phyloP scores from a whole-genome alignment of 35 echinoderm and acorn worm genomes.

The Ophioderma brevispina region DNA sequence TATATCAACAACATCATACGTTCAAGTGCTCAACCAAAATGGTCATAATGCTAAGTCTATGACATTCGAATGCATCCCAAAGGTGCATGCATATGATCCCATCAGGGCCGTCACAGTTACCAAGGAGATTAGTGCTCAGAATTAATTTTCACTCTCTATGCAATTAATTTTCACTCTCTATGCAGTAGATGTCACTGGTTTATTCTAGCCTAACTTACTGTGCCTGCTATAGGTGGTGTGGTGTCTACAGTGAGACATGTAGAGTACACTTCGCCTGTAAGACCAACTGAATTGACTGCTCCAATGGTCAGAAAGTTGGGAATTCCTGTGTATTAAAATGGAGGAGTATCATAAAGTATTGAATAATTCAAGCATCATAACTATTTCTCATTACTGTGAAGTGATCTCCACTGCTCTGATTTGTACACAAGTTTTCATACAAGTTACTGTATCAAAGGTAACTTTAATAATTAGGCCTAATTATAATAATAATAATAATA shows the following conservation, averaged over 20 bases:
- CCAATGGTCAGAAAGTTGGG: constrained; percentile 21
- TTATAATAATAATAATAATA: background rate
- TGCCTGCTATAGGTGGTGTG: constrained; percentile 23
- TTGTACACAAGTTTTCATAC: no score
- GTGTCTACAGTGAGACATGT: constrained; percentile 40
- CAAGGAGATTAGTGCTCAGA: no score
- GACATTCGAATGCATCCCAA: no score
- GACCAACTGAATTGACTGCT: constrained; percentile 28
- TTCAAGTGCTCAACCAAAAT: no score
- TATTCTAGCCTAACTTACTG: background rate
- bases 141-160: background rate
- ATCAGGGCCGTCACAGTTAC: no score
- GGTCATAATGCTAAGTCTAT: no score
- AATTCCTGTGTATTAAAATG: background rate
- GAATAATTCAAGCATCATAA: background rate
- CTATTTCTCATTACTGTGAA: background rate
- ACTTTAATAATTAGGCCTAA: background rate
- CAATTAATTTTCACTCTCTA: background rate
- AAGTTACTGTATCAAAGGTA: no score
- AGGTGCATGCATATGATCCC: no score
- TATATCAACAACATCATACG: no score
- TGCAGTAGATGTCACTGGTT: background rate
- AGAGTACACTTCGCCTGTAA: background rate
- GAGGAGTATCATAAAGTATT: background rate
- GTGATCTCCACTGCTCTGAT: no score